Conservation (phyloP, 1,140 invertebrate species). For the Pantala flavescens region DNA sequence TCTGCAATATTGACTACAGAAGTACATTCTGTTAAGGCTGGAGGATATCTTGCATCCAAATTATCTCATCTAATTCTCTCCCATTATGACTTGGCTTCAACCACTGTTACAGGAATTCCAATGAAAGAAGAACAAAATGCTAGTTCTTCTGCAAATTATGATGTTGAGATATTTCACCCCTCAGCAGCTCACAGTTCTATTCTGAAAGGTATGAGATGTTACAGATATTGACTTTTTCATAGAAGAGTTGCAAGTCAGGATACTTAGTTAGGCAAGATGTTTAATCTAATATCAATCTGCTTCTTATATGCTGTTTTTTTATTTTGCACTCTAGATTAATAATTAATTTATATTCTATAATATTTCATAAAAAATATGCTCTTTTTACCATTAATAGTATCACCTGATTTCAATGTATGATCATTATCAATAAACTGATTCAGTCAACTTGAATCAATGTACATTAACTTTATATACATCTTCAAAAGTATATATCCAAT, state of each 20-base stretch:
- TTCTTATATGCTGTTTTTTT: slow-evolving; percentile 29
- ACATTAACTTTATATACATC: too few species aligned
- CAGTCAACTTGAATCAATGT: too few species aligned
- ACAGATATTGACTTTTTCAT: too few species aligned
- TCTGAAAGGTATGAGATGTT: slow-evolving; percentile 45
- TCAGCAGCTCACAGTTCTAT: slow-evolving; percentile 70
- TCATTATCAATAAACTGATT: too few species aligned
- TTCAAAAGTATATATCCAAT: too few species aligned
- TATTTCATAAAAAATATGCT: too few species aligned
- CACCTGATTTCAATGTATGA: too few species aligned
- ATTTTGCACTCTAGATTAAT: too few species aligned
- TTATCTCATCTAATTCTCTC: slow-evolving; percentile 62
- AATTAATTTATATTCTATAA: too few species aligned
- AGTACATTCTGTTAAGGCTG: slow-evolving; percentile 57
- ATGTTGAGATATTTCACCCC: slow-evolving; percentile 91
- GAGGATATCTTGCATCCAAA: slow-evolving; percentile 46
- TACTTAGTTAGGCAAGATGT: not conserved
- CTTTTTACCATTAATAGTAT: too few species aligned
- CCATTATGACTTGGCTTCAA: slow-evolving; percentile 88
- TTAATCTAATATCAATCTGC: slow-evolving; percentile 30
- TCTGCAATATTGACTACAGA: slow-evolving; percentile 54
- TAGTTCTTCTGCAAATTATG: slow-evolving; percentile 93
- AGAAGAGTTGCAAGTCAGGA: too few species aligned
- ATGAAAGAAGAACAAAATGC: slow-evolving; percentile 99
- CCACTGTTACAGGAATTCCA: slow-evolving; percentile 94